Evolutionary conservation across 2,797 vertebrate species (phyloP), one percentile per base, ranked within the genome.

Genomic region (Notamacropus eugenii): DNA sequence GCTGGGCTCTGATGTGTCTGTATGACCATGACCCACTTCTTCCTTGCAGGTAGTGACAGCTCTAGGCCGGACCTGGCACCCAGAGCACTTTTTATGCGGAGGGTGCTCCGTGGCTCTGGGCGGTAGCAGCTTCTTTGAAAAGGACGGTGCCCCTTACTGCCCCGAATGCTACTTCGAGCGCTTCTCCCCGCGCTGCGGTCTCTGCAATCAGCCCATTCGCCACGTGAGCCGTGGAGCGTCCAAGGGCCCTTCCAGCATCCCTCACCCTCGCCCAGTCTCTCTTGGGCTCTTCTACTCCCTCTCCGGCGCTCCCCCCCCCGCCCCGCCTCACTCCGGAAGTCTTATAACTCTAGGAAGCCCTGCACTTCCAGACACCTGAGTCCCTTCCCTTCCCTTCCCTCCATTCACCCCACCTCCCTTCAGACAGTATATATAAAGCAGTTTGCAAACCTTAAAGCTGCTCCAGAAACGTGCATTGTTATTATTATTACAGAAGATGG

Each of bases 71-170:
- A 99, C 99, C 34, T 99, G 99, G 99, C 99, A 99, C 97, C 99
- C 99, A 0, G 99, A 99, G 96, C 99, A 99, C 98, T 99, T 99
- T 59, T 99, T 99, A 74, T 99, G 99, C 95, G 99, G 98, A 0
- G 99, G 99, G 96, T 99, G 99, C 67, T 99, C 99, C 97, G 98
- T 95, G 0, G 99, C 99, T 97, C 98, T 99, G 96, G 99, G 99
- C 82, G 99, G 99, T 92, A 99, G 99, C 97, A 99, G 99, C 98
- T 99, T 99, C 98, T 99, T 99, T 9, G 99, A 99, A 98, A 99
- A 99, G 97, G 99, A 99, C 0, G 99, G 99, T 0, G 99, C 98
- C 31, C 99, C 99, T 12, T 99, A 99, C 98, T 99, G 99, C 96
- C 99, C 99, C 67, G 98, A 99, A 0, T 99, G 99, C 98, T 99